Percentiles rank a stretch among this genome's conserved stretches.
Evolutionary conservation across 1,140 invertebrate species (phyloP).

Genomic region (Papilio aristodemus): DNA sequence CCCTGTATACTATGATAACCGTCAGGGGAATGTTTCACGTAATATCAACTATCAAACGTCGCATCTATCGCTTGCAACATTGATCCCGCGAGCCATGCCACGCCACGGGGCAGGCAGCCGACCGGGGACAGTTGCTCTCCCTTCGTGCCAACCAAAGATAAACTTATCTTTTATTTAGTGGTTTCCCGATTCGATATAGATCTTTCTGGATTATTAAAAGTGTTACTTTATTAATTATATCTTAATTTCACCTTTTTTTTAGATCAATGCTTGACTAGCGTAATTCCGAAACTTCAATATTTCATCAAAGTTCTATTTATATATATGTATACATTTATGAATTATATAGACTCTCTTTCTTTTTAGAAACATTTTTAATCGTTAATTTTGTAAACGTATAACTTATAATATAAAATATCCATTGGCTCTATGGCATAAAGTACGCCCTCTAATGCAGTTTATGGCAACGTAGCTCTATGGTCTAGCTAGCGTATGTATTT

Average conservation of each 20-base stretch:
- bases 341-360: too few species aligned
- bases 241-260: too few species aligned
- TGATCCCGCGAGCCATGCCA: background rate
- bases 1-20: background rate
- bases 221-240: background rate
- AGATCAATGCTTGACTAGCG: too few species aligned
- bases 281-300: too few species aligned
- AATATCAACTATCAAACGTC: constrained; percentile 20
- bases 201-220: background rate
- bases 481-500: background rate
- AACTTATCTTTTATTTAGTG: constrained; percentile 14
- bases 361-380: too few species aligned
- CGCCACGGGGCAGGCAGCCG: background rate
- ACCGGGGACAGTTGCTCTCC: background rate
- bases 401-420: too few species aligned
- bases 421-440: background rate
- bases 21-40: constrained; percentile 23
- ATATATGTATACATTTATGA: too few species aligned
- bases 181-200: background rate
- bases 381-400: too few species aligned
- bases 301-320: too few species aligned
- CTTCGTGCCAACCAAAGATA: background rate
- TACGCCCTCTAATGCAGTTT: too few species aligned
- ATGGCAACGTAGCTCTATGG: background rate
- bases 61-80: constrained; percentile 16